Evolutionary conservation across 2,888 invertebrate species (phyloP).

Genomic region (Conops quadrifasciatus): DNA sequence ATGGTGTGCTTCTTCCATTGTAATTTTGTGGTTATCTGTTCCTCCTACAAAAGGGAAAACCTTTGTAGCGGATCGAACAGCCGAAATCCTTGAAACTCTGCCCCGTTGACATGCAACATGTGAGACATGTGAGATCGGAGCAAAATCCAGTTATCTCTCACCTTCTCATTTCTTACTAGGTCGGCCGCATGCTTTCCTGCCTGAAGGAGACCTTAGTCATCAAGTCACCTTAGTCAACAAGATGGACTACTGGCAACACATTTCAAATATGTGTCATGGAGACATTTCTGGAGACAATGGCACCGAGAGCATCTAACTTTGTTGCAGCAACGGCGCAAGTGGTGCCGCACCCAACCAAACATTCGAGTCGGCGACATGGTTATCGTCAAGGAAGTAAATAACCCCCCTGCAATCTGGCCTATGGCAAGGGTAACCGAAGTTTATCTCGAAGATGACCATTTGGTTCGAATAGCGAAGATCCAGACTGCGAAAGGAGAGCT

Average conservation of each 20-base stretch:
- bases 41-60: constrained; percentile 17
- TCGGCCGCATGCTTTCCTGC: constrained; percentile 20
- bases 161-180: constrained; percentile 35
- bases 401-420: neutral
- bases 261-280: constrained; percentile 31
- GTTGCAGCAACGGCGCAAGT: constrained; percentile 34
- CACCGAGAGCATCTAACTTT: constrained; percentile 19
- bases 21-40: constrained; percentile 5
- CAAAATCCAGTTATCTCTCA: constrained; percentile 25
- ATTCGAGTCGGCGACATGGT: constrained; percentile 8
- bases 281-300: constrained; percentile 28
- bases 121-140: constrained; percentile 29
- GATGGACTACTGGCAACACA: constrained; percentile 31
- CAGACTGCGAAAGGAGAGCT: constrained; percentile 4
- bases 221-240: neutral
- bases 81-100: constrained; percentile 13
- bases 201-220: neutral
- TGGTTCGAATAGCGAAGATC: constrained; percentile 17
- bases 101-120: neutral
- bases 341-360: constrained; percentile 10
- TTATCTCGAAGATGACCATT: constrained; percentile 25
- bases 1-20: constrained; percentile 19
- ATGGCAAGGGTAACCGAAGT: neutral
- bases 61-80: constrained; percentile 12
- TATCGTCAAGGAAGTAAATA: constrained; percentile 21